A percentile compares a stretch with the other conserved stretches of the same genome.
Conservation (phyloP, 2,113 vertebrate genomes). For the Nesoenas mayeri region DNA sequence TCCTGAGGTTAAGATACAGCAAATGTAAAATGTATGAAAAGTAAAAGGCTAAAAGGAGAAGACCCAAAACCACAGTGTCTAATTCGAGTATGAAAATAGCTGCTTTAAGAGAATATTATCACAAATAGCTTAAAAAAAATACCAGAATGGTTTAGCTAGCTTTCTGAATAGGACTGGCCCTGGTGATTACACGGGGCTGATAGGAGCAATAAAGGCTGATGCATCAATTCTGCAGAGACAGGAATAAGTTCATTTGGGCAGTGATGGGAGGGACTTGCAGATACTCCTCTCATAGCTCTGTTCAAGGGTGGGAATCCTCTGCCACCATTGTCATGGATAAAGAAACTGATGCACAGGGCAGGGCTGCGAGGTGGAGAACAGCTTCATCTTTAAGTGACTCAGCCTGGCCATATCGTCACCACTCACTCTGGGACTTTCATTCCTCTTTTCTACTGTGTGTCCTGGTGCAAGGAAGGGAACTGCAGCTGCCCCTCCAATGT, state of each 20-base stretch:
- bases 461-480: background rate
- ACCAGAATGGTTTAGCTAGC: background rate
- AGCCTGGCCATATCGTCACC: background rate
- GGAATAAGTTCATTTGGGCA: background rate
- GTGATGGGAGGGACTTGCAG: background rate
- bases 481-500: background rate
- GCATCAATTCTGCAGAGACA: background rate
- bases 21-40: background rate
- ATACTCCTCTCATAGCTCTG: background rate
- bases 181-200: background rate
- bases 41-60: background rate
- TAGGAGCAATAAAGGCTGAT: background rate
- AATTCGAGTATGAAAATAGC: background rate
- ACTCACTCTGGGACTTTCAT: background rate
- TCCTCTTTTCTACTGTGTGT: background rate
- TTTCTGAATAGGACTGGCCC: conserved; percentile 1
- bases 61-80: background rate
- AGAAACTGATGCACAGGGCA: background rate
- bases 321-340: background rate
- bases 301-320: conserved; percentile 3
- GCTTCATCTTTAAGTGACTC: background rate
- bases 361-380: background rate
- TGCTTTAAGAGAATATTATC: background rate
- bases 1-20: background rate
- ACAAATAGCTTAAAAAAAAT: background rate